Percentiles rank a stretch among this genome's conserved stretches.
Conservation (phyloP, 2,888 invertebrate genomes). For the Xestia c-nigrum region DNA sequence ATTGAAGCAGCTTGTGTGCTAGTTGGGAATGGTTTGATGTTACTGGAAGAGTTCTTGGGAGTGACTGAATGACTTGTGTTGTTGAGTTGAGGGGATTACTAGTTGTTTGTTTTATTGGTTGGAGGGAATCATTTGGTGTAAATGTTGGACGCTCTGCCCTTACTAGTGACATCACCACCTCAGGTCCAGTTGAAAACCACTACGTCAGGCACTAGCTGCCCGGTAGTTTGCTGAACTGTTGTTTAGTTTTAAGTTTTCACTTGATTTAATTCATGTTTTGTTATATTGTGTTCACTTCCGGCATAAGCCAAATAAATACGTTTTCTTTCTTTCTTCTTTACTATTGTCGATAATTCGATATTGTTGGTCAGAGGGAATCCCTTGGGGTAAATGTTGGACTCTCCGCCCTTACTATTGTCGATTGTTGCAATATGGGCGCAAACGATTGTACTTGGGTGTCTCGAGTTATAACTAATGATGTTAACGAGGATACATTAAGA, state of each 20-base stretch:
- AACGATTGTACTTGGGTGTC: background rate
- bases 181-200: too few relatives aligned
- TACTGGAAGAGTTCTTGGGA: background rate
- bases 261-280: too few relatives aligned
- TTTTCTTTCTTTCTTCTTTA: too few relatives aligned
- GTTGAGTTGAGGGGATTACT: background rate
- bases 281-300: too few relatives aligned
- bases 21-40: background rate
- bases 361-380: background rate
- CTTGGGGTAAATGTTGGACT: slow-evolving; percentile 4
- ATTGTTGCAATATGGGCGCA: background rate
- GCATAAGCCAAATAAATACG: too few relatives aligned
- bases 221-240: too few relatives aligned
- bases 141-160: background rate
- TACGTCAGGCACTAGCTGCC: too few relatives aligned
- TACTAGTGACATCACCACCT: too few relatives aligned
- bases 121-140: background rate
- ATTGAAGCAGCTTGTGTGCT: too few relatives aligned
- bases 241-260: too few relatives aligned
- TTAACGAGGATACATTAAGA: slow-evolving; percentile 9
- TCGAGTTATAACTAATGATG: slow-evolving; percentile 1
- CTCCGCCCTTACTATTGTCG: background rate
- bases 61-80: slow-evolving; percentile 1
- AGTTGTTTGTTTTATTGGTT: background rate
- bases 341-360: too few relatives aligned